These are phyloP conservation scores for Eupithecia dodoneata DNA, from an alignment of 2,888 invertebrate species.

Conservation along the genomic window DNA sequence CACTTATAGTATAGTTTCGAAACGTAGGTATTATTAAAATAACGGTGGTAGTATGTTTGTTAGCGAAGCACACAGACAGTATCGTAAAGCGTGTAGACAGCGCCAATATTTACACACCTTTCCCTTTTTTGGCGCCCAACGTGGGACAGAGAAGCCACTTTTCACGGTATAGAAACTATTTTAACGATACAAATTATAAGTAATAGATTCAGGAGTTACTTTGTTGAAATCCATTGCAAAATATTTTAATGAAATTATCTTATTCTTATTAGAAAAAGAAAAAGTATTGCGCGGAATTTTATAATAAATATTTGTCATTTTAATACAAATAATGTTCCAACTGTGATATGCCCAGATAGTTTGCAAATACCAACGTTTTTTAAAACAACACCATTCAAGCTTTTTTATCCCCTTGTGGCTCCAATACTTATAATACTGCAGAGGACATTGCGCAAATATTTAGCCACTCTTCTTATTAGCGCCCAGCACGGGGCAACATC, in stretches of 20 bases:
- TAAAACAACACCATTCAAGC: background rate
- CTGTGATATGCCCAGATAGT: background rate
- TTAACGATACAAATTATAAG: background rate
- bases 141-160: background rate
- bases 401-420: conserved; percentile 8
- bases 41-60: conserved; percentile 16
- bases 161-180: background rate
- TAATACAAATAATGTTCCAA: no score
- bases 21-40: conserved; percentile 4
- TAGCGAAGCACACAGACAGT: conserved; percentile 10
- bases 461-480: conserved; percentile 23
- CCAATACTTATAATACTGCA: conserved; percentile 20
- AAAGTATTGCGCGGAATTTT: no score
- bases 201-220: no score
- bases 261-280: no score
- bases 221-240: no score
- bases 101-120: conserved; percentile 17
- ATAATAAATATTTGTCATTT: no score
- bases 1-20: no score
- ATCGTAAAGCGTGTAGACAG: conserved; percentile 14
- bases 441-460: conserved; percentile 35
- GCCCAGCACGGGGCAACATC: conserved; percentile 44
- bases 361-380: background rate
- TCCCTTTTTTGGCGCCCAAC: conserved; percentile 37
- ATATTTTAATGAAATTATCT: no score